These are phyloP conservation scores for Trigoniulus corallinus DNA, from an alignment of 1,140 invertebrate genomes.

Conservation along the genomic window DNA sequence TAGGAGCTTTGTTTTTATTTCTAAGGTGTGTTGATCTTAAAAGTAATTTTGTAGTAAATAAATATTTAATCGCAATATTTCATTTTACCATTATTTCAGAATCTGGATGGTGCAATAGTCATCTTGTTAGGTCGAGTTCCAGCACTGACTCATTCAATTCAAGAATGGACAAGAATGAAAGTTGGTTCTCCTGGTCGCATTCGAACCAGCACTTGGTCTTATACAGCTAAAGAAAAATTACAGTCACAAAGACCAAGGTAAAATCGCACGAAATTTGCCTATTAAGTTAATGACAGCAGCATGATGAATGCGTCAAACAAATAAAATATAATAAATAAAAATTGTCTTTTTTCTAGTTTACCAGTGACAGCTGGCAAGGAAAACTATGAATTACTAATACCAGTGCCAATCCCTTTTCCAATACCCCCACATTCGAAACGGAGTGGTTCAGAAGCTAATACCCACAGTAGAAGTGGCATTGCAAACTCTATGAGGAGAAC, in stretches of 20 bases:
- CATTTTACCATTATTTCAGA: slow-evolving; percentile 9
- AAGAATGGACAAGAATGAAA: slow-evolving; percentile 18
- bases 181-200: slow-evolving; percentile 15
- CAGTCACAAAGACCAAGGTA: slow-evolving; percentile 18
- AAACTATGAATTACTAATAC: not conserved
- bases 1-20: too few relatives aligned
- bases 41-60: too few relatives aligned
- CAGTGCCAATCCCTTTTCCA: not conserved
- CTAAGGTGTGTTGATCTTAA: too few relatives aligned
- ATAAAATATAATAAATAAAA: too few relatives aligned
- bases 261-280: too few relatives aligned
- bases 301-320: too few relatives aligned
- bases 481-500: not conserved
- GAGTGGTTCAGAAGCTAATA: not conserved
- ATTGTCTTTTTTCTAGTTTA: not conserved
- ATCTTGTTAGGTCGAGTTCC: slow-evolving; percentile 17
- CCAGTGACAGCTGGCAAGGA: not conserved
- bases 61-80: too few relatives aligned
- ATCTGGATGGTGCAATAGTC: slow-evolving; percentile 18
- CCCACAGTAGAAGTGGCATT: not conserved
- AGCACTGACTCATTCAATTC: slow-evolving; percentile 13
- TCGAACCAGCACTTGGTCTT: slow-evolving; percentile 19
- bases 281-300: too few relatives aligned
- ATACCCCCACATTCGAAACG: not conserved
- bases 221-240: slow-evolving; percentile 18